Conservation (phyloP, 2,888 invertebrate genomes). For the Colostygia pectinataria region DNA sequence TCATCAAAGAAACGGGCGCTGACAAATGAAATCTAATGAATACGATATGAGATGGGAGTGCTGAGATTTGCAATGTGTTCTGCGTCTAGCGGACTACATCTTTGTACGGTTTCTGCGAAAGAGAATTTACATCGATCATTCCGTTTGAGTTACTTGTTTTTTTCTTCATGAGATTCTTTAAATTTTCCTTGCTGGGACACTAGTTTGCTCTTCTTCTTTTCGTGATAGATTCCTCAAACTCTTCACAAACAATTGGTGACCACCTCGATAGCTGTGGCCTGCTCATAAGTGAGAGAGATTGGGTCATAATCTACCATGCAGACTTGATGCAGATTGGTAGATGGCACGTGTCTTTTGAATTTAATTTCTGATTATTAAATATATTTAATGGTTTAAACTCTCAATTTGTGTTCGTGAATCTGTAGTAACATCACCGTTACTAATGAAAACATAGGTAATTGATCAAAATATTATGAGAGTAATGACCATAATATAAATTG, state of each 20-base stretch:
- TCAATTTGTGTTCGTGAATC: slow-evolving; percentile 4
- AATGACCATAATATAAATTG: slow-evolving; percentile 22
- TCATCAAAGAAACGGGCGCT: slow-evolving; percentile 73
- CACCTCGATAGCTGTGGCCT: no score
- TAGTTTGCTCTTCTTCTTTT: neutral
- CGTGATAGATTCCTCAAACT: neutral
- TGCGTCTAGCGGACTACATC: slow-evolving; percentile 36
- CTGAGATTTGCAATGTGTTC: slow-evolving; percentile 53
- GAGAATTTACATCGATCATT: no score
- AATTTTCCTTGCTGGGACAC: no score
- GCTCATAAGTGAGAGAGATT: no score
- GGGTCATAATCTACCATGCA: no score
- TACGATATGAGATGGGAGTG: slow-evolving; percentile 69
- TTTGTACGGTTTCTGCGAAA: neutral
- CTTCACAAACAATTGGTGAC: no score
- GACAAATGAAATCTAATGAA: slow-evolving; percentile 81
- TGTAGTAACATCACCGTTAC: slow-evolving; percentile 21
- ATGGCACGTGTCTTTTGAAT: no score
- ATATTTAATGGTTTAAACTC: no score
- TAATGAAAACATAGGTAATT: slow-evolving; percentile 47
- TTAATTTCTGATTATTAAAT: no score
- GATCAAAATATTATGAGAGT: slow-evolving; percentile 41
- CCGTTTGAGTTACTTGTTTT: no score
- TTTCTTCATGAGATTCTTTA: no score
- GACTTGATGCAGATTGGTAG: no score